Base-by-base conservation (phyloP, 2,888 invertebrate species). In the Lymantria dispar region DNA sequence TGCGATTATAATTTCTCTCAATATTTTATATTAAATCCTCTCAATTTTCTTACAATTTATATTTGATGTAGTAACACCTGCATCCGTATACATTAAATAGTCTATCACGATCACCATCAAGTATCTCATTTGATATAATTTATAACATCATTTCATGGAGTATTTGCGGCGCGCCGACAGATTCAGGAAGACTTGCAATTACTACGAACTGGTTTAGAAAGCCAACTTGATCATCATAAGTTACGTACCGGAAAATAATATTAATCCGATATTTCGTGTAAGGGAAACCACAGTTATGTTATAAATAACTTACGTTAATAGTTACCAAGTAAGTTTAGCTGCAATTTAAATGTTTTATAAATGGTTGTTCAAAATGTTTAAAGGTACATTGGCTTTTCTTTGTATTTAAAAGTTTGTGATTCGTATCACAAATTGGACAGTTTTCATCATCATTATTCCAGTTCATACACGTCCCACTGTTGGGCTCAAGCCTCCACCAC, bases 131-230 rank as follows among this genome's bases (percentile, higher is more conserved):
- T 38, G 11, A n/a, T 37, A 36, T 67, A 52, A 65, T 64, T 67
- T 61, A 63, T 48, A 61, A 55, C 47, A 48, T 58, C 12, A 61
- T 67, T 61, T 67, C 61, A 64, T 47, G 57, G 55, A 14, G 46
- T 22, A 53, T 67, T 61, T 56, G 56, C 52, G 50, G 52, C 47
- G 39, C 45, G 52, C 48, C 43, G 42, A 41, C 55, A 30, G 47
- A 48, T 50, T 56, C 59, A 59, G 54, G 58, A 54, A 60, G 52
- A 45, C 30, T 50, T 43, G 55, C 63, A 60, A 56, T 61, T 56
- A 58, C 63, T 36, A n/a, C 10, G 36, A 48, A 48, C 48, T 48
- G 58, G 62, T 64, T 40, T 66, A 58, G 68, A 68, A 64, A 62
- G 56, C 45, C 40, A 58, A 49, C 38, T 54, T 49, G 33, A 47